Percentiles rank a stretch among this genome's conserved stretches.
phyloP scores from a whole-genome alignment of 2,888 invertebrate species.

The Eubasilissa splendida region DNA sequence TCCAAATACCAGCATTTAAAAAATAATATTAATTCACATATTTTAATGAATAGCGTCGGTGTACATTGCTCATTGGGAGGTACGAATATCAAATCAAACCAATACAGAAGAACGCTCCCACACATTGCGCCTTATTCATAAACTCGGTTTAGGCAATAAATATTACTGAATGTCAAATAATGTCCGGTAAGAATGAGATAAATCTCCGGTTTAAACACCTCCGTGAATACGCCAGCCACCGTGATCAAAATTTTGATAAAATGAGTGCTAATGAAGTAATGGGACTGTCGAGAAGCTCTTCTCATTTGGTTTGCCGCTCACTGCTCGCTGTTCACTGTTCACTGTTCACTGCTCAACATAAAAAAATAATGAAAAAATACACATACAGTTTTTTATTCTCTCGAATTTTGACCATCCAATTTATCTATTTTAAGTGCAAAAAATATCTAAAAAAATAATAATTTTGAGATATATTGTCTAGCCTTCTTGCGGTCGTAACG shows the following conservation, averaged over 20 bases:
- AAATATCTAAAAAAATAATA: no score
- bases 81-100: conserved; percentile 54
- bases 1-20: no score
- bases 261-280: conserved; percentile 57
- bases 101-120: conserved; percentile 42
- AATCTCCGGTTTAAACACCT: conserved; percentile 27
- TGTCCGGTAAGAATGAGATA: neutral
- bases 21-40: no score
- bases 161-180: conserved; percentile 32
- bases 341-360: no score
- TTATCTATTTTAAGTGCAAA: no score
- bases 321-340: no score
- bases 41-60: conserved; percentile 14
- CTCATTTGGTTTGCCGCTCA: neutral
- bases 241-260: conserved; percentile 52
- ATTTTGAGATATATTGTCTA: no score
- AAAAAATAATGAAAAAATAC: no score
- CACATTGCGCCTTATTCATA: conserved; percentile 39
- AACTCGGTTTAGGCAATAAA: conserved; percentile 33
- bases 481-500: no score
- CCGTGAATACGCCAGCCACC: conserved; percentile 32
- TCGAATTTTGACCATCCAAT: no score
- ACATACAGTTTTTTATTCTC: no score
- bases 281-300: conserved; percentile 23
- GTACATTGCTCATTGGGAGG: conserved; percentile 53